Evolutionary conservation across 1,140 invertebrate species (phyloP), one percentile per base, ranked within the genome.

Genomic region (Ganaspis sp.): DNA sequence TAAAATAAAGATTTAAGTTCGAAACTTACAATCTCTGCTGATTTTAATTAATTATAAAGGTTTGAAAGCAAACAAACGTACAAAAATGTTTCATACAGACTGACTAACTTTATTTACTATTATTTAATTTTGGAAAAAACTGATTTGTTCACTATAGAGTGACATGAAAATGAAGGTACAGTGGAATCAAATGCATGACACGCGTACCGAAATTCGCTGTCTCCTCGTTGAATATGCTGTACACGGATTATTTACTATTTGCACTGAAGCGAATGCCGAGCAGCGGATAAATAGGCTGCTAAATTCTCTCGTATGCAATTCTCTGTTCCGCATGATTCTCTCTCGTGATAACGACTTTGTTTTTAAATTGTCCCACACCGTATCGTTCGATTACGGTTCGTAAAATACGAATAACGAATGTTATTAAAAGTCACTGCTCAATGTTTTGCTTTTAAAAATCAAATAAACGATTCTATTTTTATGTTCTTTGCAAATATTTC

Each of bases 161-260:
- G 45, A 17, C 45, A 49, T 49, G 45, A 34, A 23, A 64, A 64
- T 64, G 26, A 12, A 29, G 6, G 58, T 4, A 11, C 58, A 64
- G 9, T 64, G 21, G 73, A 69, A 74, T 74, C 37, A 74, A 74
- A 74, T 69, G 73, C 73, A 37, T 54, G 53, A 58, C 73, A 69
- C 34, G 73, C 54, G 42, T 64, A 38, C 23, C 54, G 54, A 74
- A 74, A 54, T 74, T 74, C 53, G 29, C 21, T 74, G 23, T 9
- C 29, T 23, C 34, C 49, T 29, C 73, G 40, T 74, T 64, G 54
- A 69, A 74, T 29, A 74, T 74, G 58, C 74, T 17, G 38, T 21
- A 45, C 64, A 70, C 45, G 74, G 69, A 75, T 75, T 75, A 75
- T 75, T 75, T 75, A 75, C 69, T 70, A 75, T 75, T 75, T 70